Evolutionary conservation across 2,113 vertebrate species (phyloP), one percentile per base, ranked within the genome.

Genomic region (Conger conger): DNA sequence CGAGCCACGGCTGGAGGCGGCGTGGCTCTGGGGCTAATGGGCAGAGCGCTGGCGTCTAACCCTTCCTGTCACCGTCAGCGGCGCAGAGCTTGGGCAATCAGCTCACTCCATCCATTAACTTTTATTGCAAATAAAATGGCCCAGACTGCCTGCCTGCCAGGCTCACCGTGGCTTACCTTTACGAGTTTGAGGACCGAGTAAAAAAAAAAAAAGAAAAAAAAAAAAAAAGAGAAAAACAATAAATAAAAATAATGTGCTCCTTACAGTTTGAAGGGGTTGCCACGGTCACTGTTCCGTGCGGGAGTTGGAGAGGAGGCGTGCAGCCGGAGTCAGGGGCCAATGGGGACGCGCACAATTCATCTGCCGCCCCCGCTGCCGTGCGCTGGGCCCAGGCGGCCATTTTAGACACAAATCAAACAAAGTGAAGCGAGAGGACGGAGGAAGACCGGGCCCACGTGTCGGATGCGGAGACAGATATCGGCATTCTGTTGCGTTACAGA

Each of bases 61-160:
- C 79, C 13, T 84, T 45, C 82, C 80, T 87, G 87, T 87, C 86
- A 89, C n/a, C 16, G 87, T 68, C 68, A 20, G 80, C 87, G 87
- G 84, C 76, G 23, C 53, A 88, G 86, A 83, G 85, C 82, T 73
- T 0, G 3, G 68, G 53, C 37, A 85, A 88, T 89, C 53, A 78
- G 83, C 76, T 54, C 79, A 81, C 83, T 85, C 78, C 54, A 85
- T 91, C 87, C 85, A 90, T 89, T 87, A 88, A 84, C 33, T 79
- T 76, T 88, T 80, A 76, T 45, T 54, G 87, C 81, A 73, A 83
- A 86, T 87, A 54, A 84, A 54, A 45, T 76, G 76, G 16, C 33
- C 33, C 33, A 53, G 42, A 80, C 0, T 27, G 37, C 83, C 40
- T 4, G 37, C 83, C 40, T 4, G 1, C 80, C 83, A 68, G 68